phyloP scores from a whole-genome alignment of 2,797 vertebrate species.

The Acipenser ruthenus region DNA sequence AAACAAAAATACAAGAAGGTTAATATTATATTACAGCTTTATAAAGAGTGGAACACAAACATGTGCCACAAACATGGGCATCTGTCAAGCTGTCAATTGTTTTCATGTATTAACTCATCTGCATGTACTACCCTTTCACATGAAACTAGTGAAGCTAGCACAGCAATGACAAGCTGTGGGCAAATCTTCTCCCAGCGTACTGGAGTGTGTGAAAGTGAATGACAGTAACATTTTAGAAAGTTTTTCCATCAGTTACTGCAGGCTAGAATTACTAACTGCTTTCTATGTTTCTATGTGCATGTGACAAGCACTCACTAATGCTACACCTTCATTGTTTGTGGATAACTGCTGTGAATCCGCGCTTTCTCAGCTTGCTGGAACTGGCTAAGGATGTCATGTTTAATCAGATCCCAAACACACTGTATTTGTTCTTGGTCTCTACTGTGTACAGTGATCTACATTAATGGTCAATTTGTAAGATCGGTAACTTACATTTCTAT shows the following conservation, averaged over 20 bases:
- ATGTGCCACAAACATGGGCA: neutral
- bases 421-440: too few relatives aligned
- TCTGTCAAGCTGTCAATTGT: neutral
- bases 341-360: too few relatives aligned
- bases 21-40: constrained; percentile 2
- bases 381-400: too few relatives aligned
- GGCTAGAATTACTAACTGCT: neutral
- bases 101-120: neutral
- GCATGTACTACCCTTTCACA: neutral
- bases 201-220: neutral
- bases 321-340: too few relatives aligned
- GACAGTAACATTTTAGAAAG: neutral
- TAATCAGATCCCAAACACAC: too few relatives aligned
- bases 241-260: neutral
- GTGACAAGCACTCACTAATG: neutral
- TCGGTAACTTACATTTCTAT: too few relatives aligned
- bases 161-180: too few relatives aligned
- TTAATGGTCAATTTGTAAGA: too few relatives aligned
- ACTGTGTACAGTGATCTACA: too few relatives aligned
- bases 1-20: neutral
- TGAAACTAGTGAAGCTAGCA: neutral
- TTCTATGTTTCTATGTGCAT: neutral
- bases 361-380: too few relatives aligned
- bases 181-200: neutral
- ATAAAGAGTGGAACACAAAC: neutral